These are phyloP conservation scores for Sebastolobus alascanus DNA, from an alignment of 2,797 vertebrate species.

Conservation along the genomic window DNA sequence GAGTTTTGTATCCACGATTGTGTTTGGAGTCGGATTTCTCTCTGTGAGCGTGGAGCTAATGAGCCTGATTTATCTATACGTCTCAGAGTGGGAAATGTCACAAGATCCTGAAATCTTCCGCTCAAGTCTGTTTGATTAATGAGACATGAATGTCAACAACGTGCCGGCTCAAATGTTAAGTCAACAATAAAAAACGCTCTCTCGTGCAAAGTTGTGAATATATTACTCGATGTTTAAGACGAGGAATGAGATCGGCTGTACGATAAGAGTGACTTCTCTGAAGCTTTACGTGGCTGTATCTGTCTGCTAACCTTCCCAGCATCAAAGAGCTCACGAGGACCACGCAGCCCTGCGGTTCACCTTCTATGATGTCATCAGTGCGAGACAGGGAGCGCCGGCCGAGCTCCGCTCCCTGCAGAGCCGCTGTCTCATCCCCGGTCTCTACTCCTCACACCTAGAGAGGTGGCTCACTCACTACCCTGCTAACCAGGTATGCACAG, in stretches of 20 bases:
- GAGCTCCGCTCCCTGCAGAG: conserved; percentile 91
- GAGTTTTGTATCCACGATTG: conserved; percentile 25
- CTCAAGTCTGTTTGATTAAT: conserved; percentile 42
- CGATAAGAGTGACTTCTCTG: not conserved
- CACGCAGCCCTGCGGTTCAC: conserved; percentile 90
- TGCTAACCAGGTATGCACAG: conserved; percentile 88
- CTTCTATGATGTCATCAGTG: conserved; percentile 95
- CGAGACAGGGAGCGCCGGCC: conserved; percentile 81
- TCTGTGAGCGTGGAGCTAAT: conserved; percentile 26
- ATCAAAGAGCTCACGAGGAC: conserved; percentile 96
- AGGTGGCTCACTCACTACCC: conserved; percentile 92
- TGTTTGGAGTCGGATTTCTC: not conserved
- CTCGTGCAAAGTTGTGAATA: not conserved
- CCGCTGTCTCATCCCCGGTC: conserved; percentile 92
- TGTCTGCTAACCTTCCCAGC: conserved; percentile 77
- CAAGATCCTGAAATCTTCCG: conserved; percentile 17
- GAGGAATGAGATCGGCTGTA: not conserved
- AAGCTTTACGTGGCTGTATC: conserved; percentile 20
- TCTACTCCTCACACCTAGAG: conserved; percentile 93
- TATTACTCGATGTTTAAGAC: not conserved
- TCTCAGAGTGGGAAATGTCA: conserved; percentile 34
- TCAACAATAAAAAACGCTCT: conserved; percentile 1
- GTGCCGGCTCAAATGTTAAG: conserved; percentile 28
- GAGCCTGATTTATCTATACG: conserved; percentile 37
- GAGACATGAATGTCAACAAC: conserved; percentile 45